These are phyloP conservation scores for Noctua pronuba DNA, from an alignment of 2,888 invertebrate genomes.

Conservation along the genomic window DNA sequence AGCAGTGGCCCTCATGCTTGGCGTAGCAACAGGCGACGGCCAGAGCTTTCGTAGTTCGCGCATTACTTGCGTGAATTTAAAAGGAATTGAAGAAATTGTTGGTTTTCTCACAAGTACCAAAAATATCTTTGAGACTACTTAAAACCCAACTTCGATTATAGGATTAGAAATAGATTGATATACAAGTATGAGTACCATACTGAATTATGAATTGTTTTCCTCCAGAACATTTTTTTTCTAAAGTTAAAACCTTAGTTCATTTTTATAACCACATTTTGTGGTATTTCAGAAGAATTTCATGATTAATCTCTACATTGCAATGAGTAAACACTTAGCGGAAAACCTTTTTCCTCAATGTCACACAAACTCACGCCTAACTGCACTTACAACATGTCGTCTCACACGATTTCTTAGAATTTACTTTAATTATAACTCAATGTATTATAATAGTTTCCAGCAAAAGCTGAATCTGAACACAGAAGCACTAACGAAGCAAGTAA, in stretches of 20 bases:
- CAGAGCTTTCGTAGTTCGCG: constrained; percentile 22
- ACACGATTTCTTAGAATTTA: constrained; percentile 26
- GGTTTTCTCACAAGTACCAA: background rate
- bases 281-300: constrained; percentile 26
- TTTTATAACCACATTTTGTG: constrained; percentile 4
- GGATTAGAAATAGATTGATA: background rate
- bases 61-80: background rate
- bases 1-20: constrained; percentile 31
- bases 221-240: background rate
- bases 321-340: constrained; percentile 36
- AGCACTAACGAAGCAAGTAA: constrained; percentile 27
- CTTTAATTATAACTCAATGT: constrained; percentile 1
- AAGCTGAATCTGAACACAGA: constrained; percentile 33
- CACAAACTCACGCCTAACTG: background rate
- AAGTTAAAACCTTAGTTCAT: constrained; percentile 5
- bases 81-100: background rate
- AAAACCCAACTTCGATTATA: background rate
- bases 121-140: background rate
- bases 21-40: constrained; percentile 35
- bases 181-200: background rate
- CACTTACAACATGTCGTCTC: constrained; percentile 20
- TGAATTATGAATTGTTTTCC: background rate
- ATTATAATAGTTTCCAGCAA: constrained; percentile 7
- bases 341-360: constrained; percentile 55
- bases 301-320: constrained; percentile 13